Conservation (phyloP, 2,888 invertebrate species). For the Acronicta aceris region DNA sequence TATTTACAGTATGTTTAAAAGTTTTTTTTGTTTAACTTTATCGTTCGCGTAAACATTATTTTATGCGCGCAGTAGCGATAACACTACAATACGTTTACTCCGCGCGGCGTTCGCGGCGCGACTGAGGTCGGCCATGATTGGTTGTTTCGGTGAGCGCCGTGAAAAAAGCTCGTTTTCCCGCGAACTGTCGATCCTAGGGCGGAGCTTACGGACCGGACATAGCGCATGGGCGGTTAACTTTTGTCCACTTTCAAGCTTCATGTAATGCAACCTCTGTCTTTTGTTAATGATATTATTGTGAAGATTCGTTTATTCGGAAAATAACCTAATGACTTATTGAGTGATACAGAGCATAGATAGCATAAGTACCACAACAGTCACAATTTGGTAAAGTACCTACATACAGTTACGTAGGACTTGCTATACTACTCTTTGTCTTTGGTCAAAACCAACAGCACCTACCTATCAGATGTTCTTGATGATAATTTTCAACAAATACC, state of each 20-base stretch:
- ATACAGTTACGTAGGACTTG: no score
- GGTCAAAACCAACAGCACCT: no score
- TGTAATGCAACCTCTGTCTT: slow-evolving; percentile 25
- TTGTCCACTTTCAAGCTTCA: slow-evolving; percentile 40
- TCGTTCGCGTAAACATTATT: slow-evolving; percentile 81
- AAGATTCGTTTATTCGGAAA: no score
- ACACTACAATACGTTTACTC: slow-evolving; percentile 44
- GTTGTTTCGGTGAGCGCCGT: slow-evolving; percentile 52
- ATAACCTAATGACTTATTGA: no score
- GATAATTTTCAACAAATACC: no score
- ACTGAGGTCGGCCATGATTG: slow-evolving; percentile 69
- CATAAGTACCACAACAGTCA: no score
- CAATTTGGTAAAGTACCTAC: no score
- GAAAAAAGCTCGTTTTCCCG: slow-evolving; percentile 76
- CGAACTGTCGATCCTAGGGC: slow-evolving; percentile 71
- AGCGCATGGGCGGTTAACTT: slow-evolving; percentile 64
- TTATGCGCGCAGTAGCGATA: slow-evolving; percentile 41
- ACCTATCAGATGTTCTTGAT: no score
- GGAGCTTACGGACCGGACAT: slow-evolving; percentile 73
- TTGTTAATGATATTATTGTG: slow-evolving; percentile 31
- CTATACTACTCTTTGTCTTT: no score
- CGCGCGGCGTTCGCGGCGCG: slow-evolving; percentile 71
- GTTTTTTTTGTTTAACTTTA: slow-evolving; percentile 69
- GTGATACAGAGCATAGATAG: no score
- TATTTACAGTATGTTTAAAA: slow-evolving; percentile 64